Conservation (phyloP, 2,113 vertebrate genomes). For the Terrapene triunguis region DNA sequence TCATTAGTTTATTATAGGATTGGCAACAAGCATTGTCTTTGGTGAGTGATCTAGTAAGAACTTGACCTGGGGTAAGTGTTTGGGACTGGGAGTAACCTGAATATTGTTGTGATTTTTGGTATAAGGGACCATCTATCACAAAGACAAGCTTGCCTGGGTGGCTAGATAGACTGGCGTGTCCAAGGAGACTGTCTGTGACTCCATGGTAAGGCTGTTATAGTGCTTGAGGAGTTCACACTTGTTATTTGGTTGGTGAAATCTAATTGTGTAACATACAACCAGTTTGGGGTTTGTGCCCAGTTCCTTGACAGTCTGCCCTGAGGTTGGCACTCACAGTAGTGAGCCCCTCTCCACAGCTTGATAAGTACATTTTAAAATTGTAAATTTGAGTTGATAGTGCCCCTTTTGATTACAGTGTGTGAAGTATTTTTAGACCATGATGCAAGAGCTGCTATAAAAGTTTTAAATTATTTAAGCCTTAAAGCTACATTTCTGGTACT, state of each 20-base stretch:
- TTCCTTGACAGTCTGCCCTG: background rate
- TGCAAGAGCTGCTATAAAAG: background rate
- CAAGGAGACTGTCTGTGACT: background rate
- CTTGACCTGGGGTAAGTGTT: background rate
- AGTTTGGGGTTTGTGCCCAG: background rate
- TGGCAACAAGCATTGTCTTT: background rate
- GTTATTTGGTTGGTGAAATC: background rate
- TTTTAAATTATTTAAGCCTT: background rate
- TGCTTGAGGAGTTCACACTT: background rate
- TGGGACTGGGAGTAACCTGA: background rate
- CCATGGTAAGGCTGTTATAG: background rate
- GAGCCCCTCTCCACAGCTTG: background rate
- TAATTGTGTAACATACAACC: background rate
- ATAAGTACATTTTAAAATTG: conserved; percentile 12
- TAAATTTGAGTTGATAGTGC: background rate
- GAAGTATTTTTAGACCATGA: background rate
- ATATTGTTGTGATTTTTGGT: background rate
- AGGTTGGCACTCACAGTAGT: background rate
- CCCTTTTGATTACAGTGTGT: conserved; percentile 1
- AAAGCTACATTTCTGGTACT: background rate
- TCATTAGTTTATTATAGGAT: background rate
- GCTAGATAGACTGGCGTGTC: background rate
- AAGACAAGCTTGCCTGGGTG: background rate
- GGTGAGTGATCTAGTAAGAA: background rate
- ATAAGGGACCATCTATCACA: background rate